These are phyloP conservation scores for Indri indri DNA, from an alignment of 2,113 vertebrate species.

Conservation along the genomic window DNA sequence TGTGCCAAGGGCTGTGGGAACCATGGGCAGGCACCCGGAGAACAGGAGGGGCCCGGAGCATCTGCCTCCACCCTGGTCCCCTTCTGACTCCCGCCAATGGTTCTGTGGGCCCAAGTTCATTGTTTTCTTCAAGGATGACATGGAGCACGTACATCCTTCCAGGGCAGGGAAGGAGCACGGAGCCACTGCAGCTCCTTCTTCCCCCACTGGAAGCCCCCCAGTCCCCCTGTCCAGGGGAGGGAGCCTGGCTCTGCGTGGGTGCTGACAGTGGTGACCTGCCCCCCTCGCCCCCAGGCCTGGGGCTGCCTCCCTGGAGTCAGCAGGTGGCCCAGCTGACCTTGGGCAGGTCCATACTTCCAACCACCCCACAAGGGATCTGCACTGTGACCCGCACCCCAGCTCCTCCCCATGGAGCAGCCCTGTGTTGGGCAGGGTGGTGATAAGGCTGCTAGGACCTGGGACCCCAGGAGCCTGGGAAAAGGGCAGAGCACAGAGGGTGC, in stretches of 20 bases:
- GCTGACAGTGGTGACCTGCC: neutral
- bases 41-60: neutral
- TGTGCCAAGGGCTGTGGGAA: neutral
- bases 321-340: neutral
- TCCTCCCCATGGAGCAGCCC: accelerated
- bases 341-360: neutral
- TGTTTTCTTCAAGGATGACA: neutral
- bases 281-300: neutral
- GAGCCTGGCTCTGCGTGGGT: accelerated
- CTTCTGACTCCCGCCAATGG: neutral
- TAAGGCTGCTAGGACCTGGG: neutral
- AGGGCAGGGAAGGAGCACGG: neutral
- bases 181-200: neutral
- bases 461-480: too few relatives aligned
- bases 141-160: accelerated
- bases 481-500: too few relatives aligned
- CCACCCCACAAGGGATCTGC: neutral
- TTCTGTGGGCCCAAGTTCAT: neutral
- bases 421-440: accelerated
- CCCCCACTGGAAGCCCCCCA: neutral
- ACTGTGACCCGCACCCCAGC: too few relatives aligned
- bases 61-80: neutral
- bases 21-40: neutral
- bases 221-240: neutral
- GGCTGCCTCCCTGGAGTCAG: neutral